A percentile compares a stretch with the other conserved stretches of the same genome.
Evolutionary conservation across 1,140 invertebrate species (phyloP).

Genomic region (Stegodyphus mimosarum): DNA sequence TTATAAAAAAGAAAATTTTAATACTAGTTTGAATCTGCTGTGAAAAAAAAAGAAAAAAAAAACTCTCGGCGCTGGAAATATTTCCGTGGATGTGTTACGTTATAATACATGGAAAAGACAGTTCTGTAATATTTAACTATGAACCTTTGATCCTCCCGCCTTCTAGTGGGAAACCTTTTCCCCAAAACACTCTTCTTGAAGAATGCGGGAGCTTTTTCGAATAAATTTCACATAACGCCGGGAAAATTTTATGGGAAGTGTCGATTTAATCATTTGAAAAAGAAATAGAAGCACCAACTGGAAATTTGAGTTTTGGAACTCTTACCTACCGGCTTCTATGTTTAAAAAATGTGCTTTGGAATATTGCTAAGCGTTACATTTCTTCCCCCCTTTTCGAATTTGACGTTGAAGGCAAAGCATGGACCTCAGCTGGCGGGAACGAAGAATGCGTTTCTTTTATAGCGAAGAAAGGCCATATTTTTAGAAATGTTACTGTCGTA

Average conservation of each 20-base stretch:
- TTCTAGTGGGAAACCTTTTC: no score
- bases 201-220: no score
- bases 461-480: neutral
- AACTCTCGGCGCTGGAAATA: no score
- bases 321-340: neutral
- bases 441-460: slow-evolving; percentile 17
- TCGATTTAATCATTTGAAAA: slow-evolving; percentile 2
- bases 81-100: no score
- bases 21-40: no score
- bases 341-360: neutral
- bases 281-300: neutral
- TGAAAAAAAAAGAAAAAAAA: no score
- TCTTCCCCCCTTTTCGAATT: neutral
- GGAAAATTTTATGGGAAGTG: neutral
- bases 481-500: slow-evolving; percentile 17
- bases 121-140: no score
- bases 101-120: no score
- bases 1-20: no score
- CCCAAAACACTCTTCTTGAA: no score
- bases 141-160: no score
- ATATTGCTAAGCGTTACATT: slow-evolving; percentile 18
- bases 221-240: no score
- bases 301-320: slow-evolving; percentile 26
- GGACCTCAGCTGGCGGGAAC: slow-evolving; percentile 21
- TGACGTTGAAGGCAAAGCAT: neutral